phyloP scores from a whole-genome alignment of 2,888 invertebrate genomes.

The Antheraea assamensis region DNA sequence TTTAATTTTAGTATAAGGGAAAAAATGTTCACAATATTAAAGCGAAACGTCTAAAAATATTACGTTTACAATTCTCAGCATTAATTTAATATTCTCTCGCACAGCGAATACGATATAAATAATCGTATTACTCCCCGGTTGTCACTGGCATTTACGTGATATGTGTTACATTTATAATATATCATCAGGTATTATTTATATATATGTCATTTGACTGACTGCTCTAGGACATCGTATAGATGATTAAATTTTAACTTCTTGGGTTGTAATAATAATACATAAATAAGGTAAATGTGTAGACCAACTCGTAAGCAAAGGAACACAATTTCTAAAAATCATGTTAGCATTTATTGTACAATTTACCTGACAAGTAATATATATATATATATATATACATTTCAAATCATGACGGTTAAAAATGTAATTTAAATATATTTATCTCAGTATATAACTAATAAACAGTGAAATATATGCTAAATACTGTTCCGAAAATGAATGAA shows the following conservation, averaged over 20 bases:
- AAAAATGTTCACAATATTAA: neutral
- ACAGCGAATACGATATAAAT: neutral
- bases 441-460: too few relatives aligned
- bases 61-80: conserved; percentile 1
- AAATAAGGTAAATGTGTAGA: neutral
- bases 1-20: neutral
- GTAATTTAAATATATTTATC: too few relatives aligned
- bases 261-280: neutral
- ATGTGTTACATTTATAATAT: neutral
- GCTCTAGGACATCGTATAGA: neutral
- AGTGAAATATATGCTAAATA: too few relatives aligned
- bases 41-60: neutral
- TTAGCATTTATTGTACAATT: neutral
- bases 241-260: neutral
- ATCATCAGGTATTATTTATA: neutral
- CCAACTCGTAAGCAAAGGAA: neutral
- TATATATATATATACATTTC: neutral
- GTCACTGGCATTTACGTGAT: neutral
- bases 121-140: neutral
- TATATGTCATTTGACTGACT: neutral
- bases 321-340: neutral
- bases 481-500: too few relatives aligned
- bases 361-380: neutral
- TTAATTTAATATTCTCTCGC: conserved; percentile 1
- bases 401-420: neutral